Base-by-base conservation (phyloP, 2,888 invertebrate genomes). In the Drosophila nr. perissopoda region DNA sequence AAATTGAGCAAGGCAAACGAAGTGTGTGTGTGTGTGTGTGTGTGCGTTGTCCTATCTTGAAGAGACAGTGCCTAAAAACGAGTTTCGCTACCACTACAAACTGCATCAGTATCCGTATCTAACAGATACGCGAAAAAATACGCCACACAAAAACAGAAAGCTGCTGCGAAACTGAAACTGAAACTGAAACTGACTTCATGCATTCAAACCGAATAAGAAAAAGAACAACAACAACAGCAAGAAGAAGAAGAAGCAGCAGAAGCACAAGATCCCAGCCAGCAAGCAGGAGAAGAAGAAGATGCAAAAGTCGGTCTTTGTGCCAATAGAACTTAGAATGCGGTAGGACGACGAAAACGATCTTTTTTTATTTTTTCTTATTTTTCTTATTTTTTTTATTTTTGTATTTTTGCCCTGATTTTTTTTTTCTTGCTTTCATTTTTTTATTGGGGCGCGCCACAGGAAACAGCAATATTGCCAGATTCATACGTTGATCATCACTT, bases 261-360 rank as follows among this genome's bases (percentile, higher is more conserved):
- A 18, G 6, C n/a, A n/a, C n/a, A 27, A 18, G 25, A 36, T 8
- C 21, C 59, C 46, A 46, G 46, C 46, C 25, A 46, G 46, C 46
- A 13, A 21, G 68, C 70, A 74, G 74, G 51, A 56, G 60, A 69
- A 82, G 76, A 68, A 79, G 81, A 79, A 83, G 40, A 85, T 62
- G 77, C 82, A 82, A 89, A 90, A 88, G 83, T 90, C 90, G 90
- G 91, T 90, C 90, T 90, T 89, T 90, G 91, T 90, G 90, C 91
- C 90, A 90, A 91, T 90, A 89, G 91, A 90, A 82, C 91, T 89
- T 88, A 82, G 82, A 89, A 86, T 89, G 88, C 84, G 90, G 84
- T 88, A 84, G 80, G 88, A 87, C 82, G 66, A 67, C 54, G 65
- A 31, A 36, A 52, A 38, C 18, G 49, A 36, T 33, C 33, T 18